Base-by-base conservation (phyloP, 2,113 vertebrate species). In the Tragelaphus strepsiceros region DNA sequence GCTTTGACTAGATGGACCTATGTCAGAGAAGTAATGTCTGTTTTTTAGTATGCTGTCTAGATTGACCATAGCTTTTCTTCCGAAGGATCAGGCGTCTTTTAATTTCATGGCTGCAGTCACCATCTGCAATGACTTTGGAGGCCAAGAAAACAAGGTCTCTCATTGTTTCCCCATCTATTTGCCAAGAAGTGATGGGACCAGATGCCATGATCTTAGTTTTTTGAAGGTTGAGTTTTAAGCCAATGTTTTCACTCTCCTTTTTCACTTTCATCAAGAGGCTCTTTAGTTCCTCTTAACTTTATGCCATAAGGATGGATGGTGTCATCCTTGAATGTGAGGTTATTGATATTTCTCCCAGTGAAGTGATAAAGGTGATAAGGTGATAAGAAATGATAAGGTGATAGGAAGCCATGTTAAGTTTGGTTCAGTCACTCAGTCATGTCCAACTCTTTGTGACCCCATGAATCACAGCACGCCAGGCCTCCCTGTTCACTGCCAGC, bases 371-470 rank as follows among this genome's bases (percentile, higher is more conserved):
- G 62, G 7, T n/a, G 32, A 67, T 19, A 19, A 19, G 7, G 8
- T 17, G 62, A 4, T 64, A 64, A n/a, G 30, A 64, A n/a, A n/a
- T n/a, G 30, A 64, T 64, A 64, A 64, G 30, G 15, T 64, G 32
- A 64, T 16, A 17, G 30, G 61, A 64, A 64, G 32, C 30, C 30
- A 64, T 28, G 12, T 28, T 30, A 13, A 61, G 26, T 61, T 61
- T 12, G 14, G 12, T 61, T 61, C 59, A 61, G 12, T 28, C 0
- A 0, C 12, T 3, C 26, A 30, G 26, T 61, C 26, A 13, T 28
- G 12, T 61, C 12, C 5, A 1, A 61, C 12, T 30, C 2, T 61
- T 30, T 61, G 59, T 0, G 0, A 61, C 12, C 12, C 2, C 5
- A 61, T 28, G 59, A 61, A 61, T 30, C 6, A 0, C 26, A 61